Base-by-base conservation (phyloP, 2,888 invertebrate genomes). In the Noctua comes region DNA sequence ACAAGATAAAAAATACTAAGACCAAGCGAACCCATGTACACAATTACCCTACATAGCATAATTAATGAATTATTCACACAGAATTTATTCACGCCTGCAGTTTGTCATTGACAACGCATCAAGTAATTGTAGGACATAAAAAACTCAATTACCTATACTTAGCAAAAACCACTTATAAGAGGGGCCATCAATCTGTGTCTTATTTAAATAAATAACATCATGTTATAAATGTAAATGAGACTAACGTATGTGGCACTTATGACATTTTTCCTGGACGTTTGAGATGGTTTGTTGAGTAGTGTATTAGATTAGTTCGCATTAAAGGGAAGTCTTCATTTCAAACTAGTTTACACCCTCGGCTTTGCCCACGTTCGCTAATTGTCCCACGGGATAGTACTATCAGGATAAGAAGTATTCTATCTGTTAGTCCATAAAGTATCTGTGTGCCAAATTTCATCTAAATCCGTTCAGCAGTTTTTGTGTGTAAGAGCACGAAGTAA, bases 1-100 rank as follows among this genome's bases (percentile, higher is more conserved):
- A 76, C 27, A 21, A 62, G 70, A 43, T 59, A 82, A 64, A 79
- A 80, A 76, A 36, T 59, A 31, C 66, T 21, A 31, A 59, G 27
- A 74, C 27, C 40, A 46, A 79, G 73, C 43, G 75, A 80, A 77
- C 43, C 27, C n/a, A 84, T 80, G 84, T 80, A 24, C 76, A 79
- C 62, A 84, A 80, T 87, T 85, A 84, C 87, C 87, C 65, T 76
- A 86, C 51, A 79, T 86, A 84, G 80, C 6, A 48, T 65, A 68
- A 76, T 80, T 86, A 80, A 85, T 85, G 85, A 86, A 86, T 86
- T 40, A 85, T 85, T 85, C 85, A 86, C 84, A 66, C 54, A 43
- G n/a, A 76, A n/a, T 68, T 24, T 40, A 76, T 84, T 84, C 76
- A 72, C 86, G 87, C 85, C 84, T 46, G 51, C 57, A 79, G 65